Conservation (phyloP, 2,888 invertebrate species). For the Tryphoninae sp. region DNA sequence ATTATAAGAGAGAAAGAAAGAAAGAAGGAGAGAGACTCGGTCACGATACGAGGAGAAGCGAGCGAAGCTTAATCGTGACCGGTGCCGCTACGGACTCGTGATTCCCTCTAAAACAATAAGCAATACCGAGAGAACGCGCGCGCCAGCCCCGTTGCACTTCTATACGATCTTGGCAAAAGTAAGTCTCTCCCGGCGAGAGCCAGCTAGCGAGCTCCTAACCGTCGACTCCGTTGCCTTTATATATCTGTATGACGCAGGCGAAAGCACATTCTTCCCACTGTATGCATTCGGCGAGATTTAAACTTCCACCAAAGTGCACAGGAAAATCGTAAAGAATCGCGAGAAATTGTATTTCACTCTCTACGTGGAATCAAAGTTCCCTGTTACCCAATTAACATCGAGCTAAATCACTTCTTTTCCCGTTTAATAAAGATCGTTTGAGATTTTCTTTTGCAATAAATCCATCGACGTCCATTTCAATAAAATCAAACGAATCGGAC, state of each 20-base stretch:
- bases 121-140: conserved; percentile 59
- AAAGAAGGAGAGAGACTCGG: conserved; percentile 45
- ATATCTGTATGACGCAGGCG: conserved; percentile 25
- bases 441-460: no score
- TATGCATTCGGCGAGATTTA: conserved; percentile 26
- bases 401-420: no score
- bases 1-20: conserved; percentile 36
- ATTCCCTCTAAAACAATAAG: conserved; percentile 71
- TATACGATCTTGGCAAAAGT: conserved; percentile 54
- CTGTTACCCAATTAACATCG: no score
- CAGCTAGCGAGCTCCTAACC: conserved; percentile 49
- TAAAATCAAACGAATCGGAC: no score
- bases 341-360: conserved; percentile 32
- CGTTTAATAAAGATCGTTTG: no score
- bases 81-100: conserved; percentile 67
- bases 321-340: background rate
- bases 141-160: conserved; percentile 15
- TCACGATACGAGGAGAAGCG: conserved; percentile 63
- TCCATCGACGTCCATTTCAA: no score
- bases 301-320: conserved; percentile 6
- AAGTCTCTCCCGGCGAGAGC: conserved; percentile 48
- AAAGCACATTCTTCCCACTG: conserved; percentile 61
- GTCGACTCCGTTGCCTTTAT: background rate
- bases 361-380: background rate
- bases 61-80: conserved; percentile 67